phyloP scores from a whole-genome alignment of 1,140 invertebrate genomes.

The Pararge aegeria region DNA sequence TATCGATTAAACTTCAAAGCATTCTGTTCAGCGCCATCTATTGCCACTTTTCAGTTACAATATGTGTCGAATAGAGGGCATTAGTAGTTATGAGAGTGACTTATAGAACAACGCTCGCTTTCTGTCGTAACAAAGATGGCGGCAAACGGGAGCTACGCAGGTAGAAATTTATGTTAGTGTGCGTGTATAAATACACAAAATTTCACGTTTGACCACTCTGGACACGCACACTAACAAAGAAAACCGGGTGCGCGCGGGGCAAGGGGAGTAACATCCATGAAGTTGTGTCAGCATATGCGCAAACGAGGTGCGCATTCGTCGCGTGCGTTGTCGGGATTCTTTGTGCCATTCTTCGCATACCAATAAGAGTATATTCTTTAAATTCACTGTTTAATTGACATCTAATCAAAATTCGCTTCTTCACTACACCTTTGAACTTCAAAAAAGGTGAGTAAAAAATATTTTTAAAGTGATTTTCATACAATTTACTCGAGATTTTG shows the following conservation, averaged over 20 bases:
- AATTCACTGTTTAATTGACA: conserved; percentile 82
- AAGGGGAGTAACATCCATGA: conserved; percentile 81
- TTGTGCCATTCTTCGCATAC: conserved; percentile 96
- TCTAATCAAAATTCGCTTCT: conserved; percentile 84
- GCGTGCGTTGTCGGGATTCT: conserved; percentile 95
- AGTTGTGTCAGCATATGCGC: conserved; percentile 88
- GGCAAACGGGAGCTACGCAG: conserved; percentile 68
- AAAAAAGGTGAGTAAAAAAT: conserved; percentile 84
- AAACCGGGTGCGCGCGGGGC: conserved; percentile 71
- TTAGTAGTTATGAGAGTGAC: conserved; percentile 31
- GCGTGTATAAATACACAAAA: conserved; percentile 67
- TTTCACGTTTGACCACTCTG: conserved; percentile 79
- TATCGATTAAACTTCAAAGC: not conserved
- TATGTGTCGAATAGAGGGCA: conserved; percentile 45
- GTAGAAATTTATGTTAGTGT: conserved; percentile 62
- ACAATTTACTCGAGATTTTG: conserved; percentile 78
- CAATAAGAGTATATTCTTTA: conserved; percentile 91
- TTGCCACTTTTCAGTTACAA: not conserved
- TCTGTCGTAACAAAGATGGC: conserved; percentile 72
- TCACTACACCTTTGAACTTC: conserved; percentile 81
- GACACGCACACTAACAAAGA: conserved; percentile 52
- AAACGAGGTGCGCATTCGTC: conserved; percentile 88
- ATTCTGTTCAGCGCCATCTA: conserved; percentile 9
- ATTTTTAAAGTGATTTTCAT: conserved; percentile 79
- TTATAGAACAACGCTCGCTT: conserved; percentile 45